These are phyloP conservation scores for Patiria pectinifera DNA, from an alignment of 53 echinoderm and acorn worm genomes.

Conservation along the genomic window DNA sequence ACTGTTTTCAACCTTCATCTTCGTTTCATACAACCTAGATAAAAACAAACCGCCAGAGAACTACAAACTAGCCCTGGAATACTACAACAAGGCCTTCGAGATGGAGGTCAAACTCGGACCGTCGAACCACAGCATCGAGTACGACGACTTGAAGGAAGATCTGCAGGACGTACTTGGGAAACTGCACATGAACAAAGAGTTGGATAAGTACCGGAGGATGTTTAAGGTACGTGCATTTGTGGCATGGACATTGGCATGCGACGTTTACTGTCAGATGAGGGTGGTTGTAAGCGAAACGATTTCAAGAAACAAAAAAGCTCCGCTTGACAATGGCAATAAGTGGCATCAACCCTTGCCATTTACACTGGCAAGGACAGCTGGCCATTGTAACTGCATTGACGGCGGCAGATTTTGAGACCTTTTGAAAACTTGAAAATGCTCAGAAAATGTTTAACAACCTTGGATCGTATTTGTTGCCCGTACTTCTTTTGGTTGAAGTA, in stretches of 20 bases:
- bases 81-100: slow-evolving; percentile 58
- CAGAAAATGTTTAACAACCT: too few species aligned
- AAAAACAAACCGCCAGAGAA: background rate
- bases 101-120: slow-evolving; percentile 84
- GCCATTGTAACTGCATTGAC: too few species aligned
- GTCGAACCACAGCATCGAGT: slow-evolving; percentile 80
- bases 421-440: too few species aligned
- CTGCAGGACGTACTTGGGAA: slow-evolving; percentile 61
- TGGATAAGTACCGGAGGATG: slow-evolving; percentile 63
- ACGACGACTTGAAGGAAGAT: slow-evolving; percentile 72
- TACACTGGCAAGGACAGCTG: too few species aligned
- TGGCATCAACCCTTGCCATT: too few species aligned
- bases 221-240: slow-evolving; percentile 65
- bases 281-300: background rate
- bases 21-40: background rate
- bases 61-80: slow-evolving; percentile 77
- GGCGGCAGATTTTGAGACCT: too few species aligned
- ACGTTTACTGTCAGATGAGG: too few species aligned
- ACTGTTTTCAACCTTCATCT: background rate
- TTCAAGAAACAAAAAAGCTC: background rate
- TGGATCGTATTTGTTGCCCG: too few species aligned
- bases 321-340: background rate
- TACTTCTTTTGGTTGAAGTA: too few species aligned
- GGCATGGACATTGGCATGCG: background rate
- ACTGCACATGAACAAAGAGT: slow-evolving; percentile 61